These are phyloP conservation scores for Gobio gobio DNA, from an alignment of 2,113 vertebrate species.

Conservation along the genomic window DNA sequence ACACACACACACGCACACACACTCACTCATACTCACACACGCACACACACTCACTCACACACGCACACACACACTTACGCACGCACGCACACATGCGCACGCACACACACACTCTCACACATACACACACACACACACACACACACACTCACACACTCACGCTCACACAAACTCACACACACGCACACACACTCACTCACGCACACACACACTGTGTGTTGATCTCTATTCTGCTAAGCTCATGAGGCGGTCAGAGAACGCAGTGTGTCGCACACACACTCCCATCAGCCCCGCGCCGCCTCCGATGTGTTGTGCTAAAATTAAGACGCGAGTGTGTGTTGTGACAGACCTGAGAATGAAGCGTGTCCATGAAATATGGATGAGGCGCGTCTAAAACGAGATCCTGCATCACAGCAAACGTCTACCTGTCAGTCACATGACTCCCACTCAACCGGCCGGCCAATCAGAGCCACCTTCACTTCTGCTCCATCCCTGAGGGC, in stretches of 20 bases:
- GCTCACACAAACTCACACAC: no score
- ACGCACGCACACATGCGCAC: no score
- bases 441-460: no score
- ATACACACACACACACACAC: no score
- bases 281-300: not conserved
- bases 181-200: no score
- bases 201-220: not conserved
- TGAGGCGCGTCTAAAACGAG: not conserved
- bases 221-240: not conserved
- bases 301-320: not conserved
- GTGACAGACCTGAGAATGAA: conserved; percentile 8
- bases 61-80: no score
- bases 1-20: not conserved
- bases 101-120: no score
- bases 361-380: conserved; percentile 2
- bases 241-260: not conserved
- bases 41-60: no score
- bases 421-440: not conserved
- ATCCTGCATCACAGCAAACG: not conserved
- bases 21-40: not conserved
- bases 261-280: not conserved
- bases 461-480: no score
- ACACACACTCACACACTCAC: no score
- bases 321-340: not conserved
- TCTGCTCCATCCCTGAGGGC: no score